phyloP scores from a whole-genome alignment of 2,113 vertebrate species.

The Cynoglossus semilaevis region DNA sequence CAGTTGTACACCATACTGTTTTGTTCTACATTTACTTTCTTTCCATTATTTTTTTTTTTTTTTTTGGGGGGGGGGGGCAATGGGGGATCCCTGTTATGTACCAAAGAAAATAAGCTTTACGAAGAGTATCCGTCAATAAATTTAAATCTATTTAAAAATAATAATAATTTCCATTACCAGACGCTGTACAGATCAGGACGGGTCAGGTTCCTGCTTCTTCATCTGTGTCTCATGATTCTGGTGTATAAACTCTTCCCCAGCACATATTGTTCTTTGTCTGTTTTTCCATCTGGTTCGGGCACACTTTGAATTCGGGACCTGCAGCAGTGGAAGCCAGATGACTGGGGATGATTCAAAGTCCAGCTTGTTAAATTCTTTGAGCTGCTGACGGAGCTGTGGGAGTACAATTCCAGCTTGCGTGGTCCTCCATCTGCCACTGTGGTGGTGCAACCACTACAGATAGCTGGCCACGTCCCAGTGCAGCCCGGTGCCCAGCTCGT shows the following conservation, averaged over 20 bases:
- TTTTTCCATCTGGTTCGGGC: slow-evolving; percentile 67
- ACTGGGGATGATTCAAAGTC: slow-evolving; percentile 60
- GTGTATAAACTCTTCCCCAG: slow-evolving; percentile 12
- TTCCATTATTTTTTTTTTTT: no score
- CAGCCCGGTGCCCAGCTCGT: slow-evolving; percentile 26
- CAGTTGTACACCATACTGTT: no score
- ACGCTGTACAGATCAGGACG: no score
- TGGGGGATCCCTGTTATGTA: no score
- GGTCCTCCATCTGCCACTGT: slow-evolving; percentile 68
- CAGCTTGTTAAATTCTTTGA: slow-evolving; percentile 58
- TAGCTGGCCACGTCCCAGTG: slow-evolving; percentile 46
- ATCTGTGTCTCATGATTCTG: slow-evolving; percentile 37
- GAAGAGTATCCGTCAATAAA: no score
- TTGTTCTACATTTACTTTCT: no score
- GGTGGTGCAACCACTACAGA: slow-evolving; percentile 63
- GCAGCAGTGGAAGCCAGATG: slow-evolving; percentile 62
- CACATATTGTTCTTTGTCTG: slow-evolving; percentile 66
- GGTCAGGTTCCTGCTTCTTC: slow-evolving; percentile 11
- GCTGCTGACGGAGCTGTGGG: slow-evolving; percentile 44
- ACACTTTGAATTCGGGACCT: slow-evolving; percentile 63
- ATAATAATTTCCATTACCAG: no score
- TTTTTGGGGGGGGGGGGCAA: no score
- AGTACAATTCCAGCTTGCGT: slow-evolving; percentile 34
- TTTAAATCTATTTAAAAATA: no score
- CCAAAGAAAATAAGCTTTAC: no score